Percentiles rank a stretch among this genome's conserved stretches.
These are phyloP conservation scores for Parnassius glacialis DNA, from an alignment of 2,888 invertebrate species.

Conservation along the genomic window DNA sequence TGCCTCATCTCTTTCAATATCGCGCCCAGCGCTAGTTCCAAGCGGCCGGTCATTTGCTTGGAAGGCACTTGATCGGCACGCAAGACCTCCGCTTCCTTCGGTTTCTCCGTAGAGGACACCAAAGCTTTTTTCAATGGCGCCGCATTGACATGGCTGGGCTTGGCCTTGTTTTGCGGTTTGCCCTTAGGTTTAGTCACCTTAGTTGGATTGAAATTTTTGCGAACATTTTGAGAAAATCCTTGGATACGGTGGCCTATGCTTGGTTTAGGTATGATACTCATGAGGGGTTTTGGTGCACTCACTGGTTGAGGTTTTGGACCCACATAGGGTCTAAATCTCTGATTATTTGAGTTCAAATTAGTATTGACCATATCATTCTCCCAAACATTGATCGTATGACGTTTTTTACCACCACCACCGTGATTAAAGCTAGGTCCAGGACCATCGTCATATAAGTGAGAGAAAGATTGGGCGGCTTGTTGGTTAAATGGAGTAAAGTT, in stretches of 20 bases:
- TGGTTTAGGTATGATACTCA: slow-evolving; percentile 32
- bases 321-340: slow-evolving; percentile 29
- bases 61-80: slow-evolving; percentile 44
- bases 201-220: slow-evolving; percentile 41
- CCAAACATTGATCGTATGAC: slow-evolving; percentile 34
- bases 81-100: slow-evolving; percentile 33
- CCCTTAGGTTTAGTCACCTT: slow-evolving; percentile 46
- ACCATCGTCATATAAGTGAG: slow-evolving; percentile 43
- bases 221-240: slow-evolving; percentile 28
- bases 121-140: slow-evolving; percentile 39
- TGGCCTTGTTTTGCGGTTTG: slow-evolving; percentile 23
- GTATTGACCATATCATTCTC: slow-evolving; percentile 19
- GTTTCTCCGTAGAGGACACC: slow-evolving; percentile 5
- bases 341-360: slow-evolving; percentile 31
- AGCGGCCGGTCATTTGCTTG: slow-evolving; percentile 52
- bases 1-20: slow-evolving; percentile 54
- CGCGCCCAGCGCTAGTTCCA: slow-evolving; percentile 60
- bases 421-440: slow-evolving; percentile 24
- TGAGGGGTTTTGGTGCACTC: slow-evolving; percentile 25
- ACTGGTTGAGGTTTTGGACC: slow-evolving; percentile 20
- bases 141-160: slow-evolving; percentile 9
- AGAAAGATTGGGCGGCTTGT: slow-evolving; percentile 35
- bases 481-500: slow-evolving; percentile 37
- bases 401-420: slow-evolving; percentile 40
- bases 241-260: slow-evolving; percentile 33